Evolutionary conservation across 2,888 invertebrate species (phyloP).

Genomic region (Caenorhabditis virilis): DNA sequence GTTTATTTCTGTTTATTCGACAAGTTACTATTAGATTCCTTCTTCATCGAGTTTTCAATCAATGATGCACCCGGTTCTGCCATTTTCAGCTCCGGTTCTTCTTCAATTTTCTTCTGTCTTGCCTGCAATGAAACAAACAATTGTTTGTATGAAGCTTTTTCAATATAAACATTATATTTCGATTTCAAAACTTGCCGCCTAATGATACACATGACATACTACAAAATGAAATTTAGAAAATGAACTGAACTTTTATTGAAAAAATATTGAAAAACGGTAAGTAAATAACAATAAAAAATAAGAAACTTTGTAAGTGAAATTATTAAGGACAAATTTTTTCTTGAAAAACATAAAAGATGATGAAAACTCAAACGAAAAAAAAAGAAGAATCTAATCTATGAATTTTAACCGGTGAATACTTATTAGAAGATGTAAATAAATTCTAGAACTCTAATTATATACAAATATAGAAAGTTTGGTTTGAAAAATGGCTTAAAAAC

Average conservation of each 20-base stretch:
- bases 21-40: constrained; percentile 10
- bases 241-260: constrained; percentile 3
- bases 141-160: too few species aligned
- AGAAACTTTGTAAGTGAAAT: background rate
- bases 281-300: background rate
- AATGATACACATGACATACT: constrained; percentile 19
- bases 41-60: constrained; percentile 18
- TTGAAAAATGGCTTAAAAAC: background rate
- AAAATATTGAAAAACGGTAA: background rate
- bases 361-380: background rate
- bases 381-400: background rate
- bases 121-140: background rate
- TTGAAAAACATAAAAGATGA: background rate
- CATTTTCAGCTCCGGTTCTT: constrained; percentile 10
- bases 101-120: background rate
- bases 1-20: constrained; percentile 12
- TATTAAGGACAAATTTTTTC: background rate
- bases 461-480: background rate
- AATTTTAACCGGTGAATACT: background rate
- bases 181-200: constrained; percentile 24
- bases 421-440: background rate
- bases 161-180: constrained; percentile 5
- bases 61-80: constrained; percentile 22
- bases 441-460: background rate
- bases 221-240: constrained; percentile 1